Conservation (phyloP, 2,888 invertebrate genomes). For the Drosophila pseudotakahashii region DNA sequence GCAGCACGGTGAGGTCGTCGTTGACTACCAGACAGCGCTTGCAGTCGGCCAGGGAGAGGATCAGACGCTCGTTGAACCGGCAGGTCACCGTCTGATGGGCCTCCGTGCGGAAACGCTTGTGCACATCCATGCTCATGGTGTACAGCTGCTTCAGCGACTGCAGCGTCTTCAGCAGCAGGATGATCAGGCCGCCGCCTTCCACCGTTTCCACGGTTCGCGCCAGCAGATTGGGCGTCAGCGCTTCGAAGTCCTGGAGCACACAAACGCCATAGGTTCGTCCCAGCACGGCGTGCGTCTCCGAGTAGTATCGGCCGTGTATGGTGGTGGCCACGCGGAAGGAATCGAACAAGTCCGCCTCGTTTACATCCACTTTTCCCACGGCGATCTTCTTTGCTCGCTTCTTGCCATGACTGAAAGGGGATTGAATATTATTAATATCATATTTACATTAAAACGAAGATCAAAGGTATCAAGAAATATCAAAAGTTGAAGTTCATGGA, state of each 20-base stretch:
- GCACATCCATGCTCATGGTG: constrained; percentile 99
- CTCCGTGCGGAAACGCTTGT: constrained; percentile 95
- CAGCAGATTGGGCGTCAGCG: constrained; percentile 97
- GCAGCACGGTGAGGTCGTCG: constrained; percentile 95
- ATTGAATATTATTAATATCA: no score
- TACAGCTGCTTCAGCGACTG: constrained; percentile 96
- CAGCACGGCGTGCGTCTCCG: constrained; percentile 98
- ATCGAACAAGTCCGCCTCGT: constrained; percentile 98
- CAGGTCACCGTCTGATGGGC: constrained; percentile 96
- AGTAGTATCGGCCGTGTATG: constrained; percentile 98
- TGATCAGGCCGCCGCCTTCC: constrained; percentile 97
- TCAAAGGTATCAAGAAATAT: no score
- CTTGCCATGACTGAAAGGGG: constrained; percentile 90
- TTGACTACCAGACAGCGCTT: constrained; percentile 96
- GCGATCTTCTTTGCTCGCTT: constrained; percentile 97
- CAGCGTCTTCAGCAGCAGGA: constrained; percentile 93
- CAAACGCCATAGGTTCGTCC: constrained; percentile 99
- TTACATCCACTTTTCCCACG: constrained; percentile 93
- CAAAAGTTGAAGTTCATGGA: no score
- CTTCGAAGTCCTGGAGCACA: constrained; percentile 98
- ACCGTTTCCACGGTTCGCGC: constrained; percentile 99
- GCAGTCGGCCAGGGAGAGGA: constrained; percentile 95
- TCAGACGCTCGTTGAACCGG: constrained; percentile 97
- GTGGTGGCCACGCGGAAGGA: constrained; percentile 97
- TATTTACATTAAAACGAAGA: no score